Evolutionary conservation across 2,113 vertebrate species (phyloP).

Genomic region (Leptosomus discolor): DNA sequence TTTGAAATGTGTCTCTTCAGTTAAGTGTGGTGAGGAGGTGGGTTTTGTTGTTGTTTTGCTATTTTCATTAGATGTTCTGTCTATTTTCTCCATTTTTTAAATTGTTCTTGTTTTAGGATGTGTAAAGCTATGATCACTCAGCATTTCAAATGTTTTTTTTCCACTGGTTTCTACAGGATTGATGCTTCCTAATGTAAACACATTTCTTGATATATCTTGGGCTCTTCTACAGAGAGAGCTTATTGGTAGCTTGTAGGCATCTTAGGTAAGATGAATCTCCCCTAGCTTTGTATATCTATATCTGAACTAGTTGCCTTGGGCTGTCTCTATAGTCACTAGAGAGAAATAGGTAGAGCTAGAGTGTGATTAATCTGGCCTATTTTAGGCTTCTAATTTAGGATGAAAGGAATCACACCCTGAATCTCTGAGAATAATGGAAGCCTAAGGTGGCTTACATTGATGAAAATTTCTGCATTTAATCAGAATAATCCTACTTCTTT

Average conservation of each 20-base stretch:
- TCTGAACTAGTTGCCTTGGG: not conserved
- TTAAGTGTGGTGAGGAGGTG: not conserved
- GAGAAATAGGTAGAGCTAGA: not conserved
- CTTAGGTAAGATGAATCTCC: not conserved
- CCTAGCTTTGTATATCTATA: not conserved
- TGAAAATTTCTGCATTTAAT: not conserved
- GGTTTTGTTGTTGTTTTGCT: not conserved
- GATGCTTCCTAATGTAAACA: not conserved
- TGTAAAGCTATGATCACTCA: not conserved
- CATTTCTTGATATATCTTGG: not conserved
- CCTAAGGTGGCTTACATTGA: not conserved
- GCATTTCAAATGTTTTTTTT: not conserved
- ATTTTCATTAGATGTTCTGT: not conserved
- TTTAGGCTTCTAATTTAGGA: not conserved
- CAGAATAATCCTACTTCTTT: not conserved
- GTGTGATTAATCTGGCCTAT: not conserved
- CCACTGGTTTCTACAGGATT: not conserved
- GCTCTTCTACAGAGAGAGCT: not conserved
- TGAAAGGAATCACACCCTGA: not conserved
- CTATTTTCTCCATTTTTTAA: not conserved
- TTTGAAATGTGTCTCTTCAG: not conserved
- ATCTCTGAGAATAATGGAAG: not conserved
- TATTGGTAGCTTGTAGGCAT: not conserved
- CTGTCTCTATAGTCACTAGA: not conserved
- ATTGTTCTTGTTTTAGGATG: not conserved